Evolutionary conservation across 2,888 invertebrate genomes (phyloP).

Genomic region (Caenorhabditis japonica): DNA sequence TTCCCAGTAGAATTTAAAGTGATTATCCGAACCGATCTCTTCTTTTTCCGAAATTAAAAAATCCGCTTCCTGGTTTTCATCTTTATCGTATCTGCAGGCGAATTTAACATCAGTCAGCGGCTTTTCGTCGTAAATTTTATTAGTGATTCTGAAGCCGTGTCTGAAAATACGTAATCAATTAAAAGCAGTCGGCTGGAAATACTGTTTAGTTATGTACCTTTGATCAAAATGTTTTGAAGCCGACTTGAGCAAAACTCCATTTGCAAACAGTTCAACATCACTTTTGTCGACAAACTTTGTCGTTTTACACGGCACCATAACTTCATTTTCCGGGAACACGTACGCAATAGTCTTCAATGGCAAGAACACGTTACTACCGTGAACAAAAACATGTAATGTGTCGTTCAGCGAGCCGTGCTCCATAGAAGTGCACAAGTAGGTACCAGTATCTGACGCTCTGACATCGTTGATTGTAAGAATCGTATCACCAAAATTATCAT

Average conservation of each 20-base stretch:
- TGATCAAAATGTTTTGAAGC: conserved; percentile 54
- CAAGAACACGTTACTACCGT: conserved; percentile 32
- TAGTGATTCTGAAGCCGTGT: conserved; percentile 45
- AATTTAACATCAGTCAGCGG: conserved; percentile 22
- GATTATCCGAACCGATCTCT: background rate
- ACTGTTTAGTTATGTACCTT: conserved; percentile 35
- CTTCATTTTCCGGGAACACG: conserved; percentile 28
- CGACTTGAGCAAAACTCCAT: conserved; percentile 40
- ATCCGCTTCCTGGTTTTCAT: background rate
- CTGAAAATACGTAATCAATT: too few relatives aligned
- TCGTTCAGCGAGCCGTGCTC: conserved; percentile 46
- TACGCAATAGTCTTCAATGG: conserved; percentile 21
- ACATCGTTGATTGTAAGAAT: conserved; percentile 32
- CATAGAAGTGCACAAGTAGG: conserved; percentile 43
- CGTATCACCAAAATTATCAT: conserved; percentile 16
- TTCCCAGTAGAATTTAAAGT: conserved; percentile 48
- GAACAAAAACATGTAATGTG: conserved; percentile 55
- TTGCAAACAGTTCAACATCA: conserved; percentile 47
- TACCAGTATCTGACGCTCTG: conserved; percentile 52
- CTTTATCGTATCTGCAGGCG: conserved; percentile 30
- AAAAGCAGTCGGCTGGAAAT: too few relatives aligned
- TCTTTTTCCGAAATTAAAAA: conserved; percentile 37
- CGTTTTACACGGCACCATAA: conserved; percentile 51
- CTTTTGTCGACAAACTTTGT: conserved; percentile 34
- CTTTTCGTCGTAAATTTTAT: conserved; percentile 25